Percentiles rank a stretch among this genome's conserved stretches.
These are phyloP conservation scores for Agrochola circellaris DNA, from an alignment of 2,888 invertebrate species.

Conservation along the genomic window DNA sequence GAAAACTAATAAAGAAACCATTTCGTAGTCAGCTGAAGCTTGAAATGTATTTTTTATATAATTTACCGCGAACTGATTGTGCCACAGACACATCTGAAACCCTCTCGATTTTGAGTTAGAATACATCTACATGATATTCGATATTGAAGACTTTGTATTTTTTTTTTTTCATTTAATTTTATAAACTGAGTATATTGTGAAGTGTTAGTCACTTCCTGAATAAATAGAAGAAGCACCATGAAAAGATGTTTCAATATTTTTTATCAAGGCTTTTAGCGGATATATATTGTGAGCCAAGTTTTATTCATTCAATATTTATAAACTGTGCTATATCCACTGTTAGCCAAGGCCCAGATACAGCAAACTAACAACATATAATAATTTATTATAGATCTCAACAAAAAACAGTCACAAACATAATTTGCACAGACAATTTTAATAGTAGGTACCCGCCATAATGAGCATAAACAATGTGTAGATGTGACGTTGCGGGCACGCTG, in stretches of 20 bases:
- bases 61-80: conserved; percentile 90
- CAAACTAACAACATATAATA: background rate
- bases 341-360: background rate
- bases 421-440: conserved; percentile 46
- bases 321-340: background rate
- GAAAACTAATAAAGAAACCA: conserved; percentile 91
- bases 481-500: conserved; percentile 64
- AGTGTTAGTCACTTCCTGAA: background rate
- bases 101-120: conserved; percentile 58
- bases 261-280: background rate
- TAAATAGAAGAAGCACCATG: background rate
- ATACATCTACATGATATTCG: conserved; percentile 8
- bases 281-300: background rate
- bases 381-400: background rate
- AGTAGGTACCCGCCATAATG: conserved; percentile 41
- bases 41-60: conserved; percentile 92
- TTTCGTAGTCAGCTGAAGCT: conserved; percentile 89
- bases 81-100: conserved; percentile 79
- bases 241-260: background rate
- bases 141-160: background rate
- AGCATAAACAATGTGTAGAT: conserved; percentile 64
- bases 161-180: conserved; percentile 1
- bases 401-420: conserved; percentile 18
- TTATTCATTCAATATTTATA: background rate
- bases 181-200: background rate